Evolutionary conservation across 2,888 invertebrate species (phyloP).

Genomic region (Lithophane semibrunnea): DNA sequence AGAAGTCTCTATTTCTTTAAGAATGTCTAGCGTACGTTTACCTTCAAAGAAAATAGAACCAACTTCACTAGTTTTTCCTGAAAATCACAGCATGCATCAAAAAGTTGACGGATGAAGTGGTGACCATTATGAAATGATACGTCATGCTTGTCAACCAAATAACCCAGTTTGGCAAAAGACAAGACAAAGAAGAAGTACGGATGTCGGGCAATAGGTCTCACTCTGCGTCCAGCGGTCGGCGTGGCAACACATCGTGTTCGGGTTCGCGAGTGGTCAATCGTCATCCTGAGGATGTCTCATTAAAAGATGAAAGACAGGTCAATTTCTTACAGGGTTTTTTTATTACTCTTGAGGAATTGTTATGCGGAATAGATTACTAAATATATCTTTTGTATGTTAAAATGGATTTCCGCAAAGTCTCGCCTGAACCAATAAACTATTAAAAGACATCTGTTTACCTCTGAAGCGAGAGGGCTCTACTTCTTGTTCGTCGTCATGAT

Average conservation of each 20-base stretch:
- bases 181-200: not conserved
- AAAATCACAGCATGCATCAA: not conserved
- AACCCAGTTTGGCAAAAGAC: not conserved
- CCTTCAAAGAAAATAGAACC: not conserved
- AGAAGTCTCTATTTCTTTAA: conserved; percentile 9
- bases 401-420: no score
- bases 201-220: no score
- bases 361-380: no score
- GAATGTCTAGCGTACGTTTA: not conserved
- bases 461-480: not conserved
- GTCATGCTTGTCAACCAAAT: not conserved
- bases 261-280: no score
- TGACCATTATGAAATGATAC: not conserved
- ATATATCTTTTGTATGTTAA: no score
- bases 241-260: no score
- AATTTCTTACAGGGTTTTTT: no score
- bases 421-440: no score
- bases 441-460: not conserved
- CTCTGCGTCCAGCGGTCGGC: no score
- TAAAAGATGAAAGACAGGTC: no score
- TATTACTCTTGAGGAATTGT: no score
- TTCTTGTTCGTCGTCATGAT: not conserved
- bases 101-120: not conserved
- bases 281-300: no score
- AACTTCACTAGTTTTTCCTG: not conserved